Base-by-base conservation (phyloP, 2,888 invertebrate species). In the Fragum whitleyi region DNA sequence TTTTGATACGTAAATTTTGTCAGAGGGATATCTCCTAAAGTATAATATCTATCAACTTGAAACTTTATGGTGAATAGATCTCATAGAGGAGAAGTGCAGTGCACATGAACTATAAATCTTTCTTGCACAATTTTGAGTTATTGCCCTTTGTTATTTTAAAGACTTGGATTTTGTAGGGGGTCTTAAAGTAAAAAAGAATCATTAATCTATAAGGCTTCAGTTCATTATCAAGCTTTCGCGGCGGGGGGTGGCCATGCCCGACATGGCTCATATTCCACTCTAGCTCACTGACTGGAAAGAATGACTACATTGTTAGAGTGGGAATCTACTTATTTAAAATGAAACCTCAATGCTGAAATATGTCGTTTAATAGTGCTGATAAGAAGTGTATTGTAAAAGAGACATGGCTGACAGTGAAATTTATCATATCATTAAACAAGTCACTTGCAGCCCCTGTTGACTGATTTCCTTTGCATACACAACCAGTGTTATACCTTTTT, bases 381-480 rank as follows among this genome's bases (percentile, higher is more conserved):
- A 0, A 88, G 65, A 26, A 86, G 39, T 75, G 86, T 86, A 0
- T 73, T 84, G 32, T 81, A n/a, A 81, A 2, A 86, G 21, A 9
- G 75, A 73, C 59, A 81, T 83, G 42, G 76, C 69, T 28, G 61
- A 61, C 32, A 7, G 51, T n/a, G 65, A 21, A 23, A 36, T 82
- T 74, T 14, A 75, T 69, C 32, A 81, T 71, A 65, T 83, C 76
- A 74, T 75, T 70, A 57, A 83, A 87, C 9, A 87, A 26, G 26
- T 88, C 85, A 21, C 28, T 55, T 28, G 81, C 23, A 28, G 86
- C 83, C 5, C 85, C 86, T 47, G 80, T 86, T 19, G 79, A 59
- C 55, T 87, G 74, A 62, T 87, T 87, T 1, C 88, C 86, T 81
- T 87, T 88, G 59, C 86, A 89, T 0, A 81, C 80, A 77, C 85